Base-by-base conservation (phyloP, 2,888 invertebrate species). In the Heteromurus nitidus region DNA sequence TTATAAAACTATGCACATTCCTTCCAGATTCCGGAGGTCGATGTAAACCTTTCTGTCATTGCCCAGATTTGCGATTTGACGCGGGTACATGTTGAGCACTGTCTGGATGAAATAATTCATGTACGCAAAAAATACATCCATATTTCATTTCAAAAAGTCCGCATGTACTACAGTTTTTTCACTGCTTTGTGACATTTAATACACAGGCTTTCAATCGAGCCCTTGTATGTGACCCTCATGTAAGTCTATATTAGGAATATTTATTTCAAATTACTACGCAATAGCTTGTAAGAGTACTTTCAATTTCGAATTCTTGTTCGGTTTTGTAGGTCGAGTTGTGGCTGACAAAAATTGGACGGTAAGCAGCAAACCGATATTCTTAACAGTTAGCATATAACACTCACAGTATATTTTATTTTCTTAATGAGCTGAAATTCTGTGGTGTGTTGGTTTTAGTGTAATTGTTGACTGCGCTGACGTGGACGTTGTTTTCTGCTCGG, bases 21-120 rank as follows among this genome's bases (percentile, higher is more conserved):
- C n/a, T 36, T 5, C 5, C 13, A 85, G 85, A 73, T 85, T 64
- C 82, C 86, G 0, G 86, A 85, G 60, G 82, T 82, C 5, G 69
- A 80, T 11, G 28, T 86, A 53, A 85, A 85, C n/a, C 47, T 85
- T 1, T 84, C 84, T 0, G 68, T 62, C 9, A 82, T 86, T 64
- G 83, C 86, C 2, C 28, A 62, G 22, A 67, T 47, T 31, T 75
- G 82, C 20, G 50, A 80, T 11, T 50, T 86, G 58, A 81, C 80
- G 3, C 60, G 85, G n/a, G 79, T 75, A 44, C 64, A 68, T 22
- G 86, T 86, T 2, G 85, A 86, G 47, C 69, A 65, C 50, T 86
- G 85, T 58, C 70, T 85, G 22, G 80, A 85, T 18, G 86, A 86
- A 84, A 84, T 86, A 26, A 67, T 85, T 74, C 82, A 83, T 72